phyloP scores from a whole-genome alignment of 1,140 invertebrate species.

The Cotesia typhae region DNA sequence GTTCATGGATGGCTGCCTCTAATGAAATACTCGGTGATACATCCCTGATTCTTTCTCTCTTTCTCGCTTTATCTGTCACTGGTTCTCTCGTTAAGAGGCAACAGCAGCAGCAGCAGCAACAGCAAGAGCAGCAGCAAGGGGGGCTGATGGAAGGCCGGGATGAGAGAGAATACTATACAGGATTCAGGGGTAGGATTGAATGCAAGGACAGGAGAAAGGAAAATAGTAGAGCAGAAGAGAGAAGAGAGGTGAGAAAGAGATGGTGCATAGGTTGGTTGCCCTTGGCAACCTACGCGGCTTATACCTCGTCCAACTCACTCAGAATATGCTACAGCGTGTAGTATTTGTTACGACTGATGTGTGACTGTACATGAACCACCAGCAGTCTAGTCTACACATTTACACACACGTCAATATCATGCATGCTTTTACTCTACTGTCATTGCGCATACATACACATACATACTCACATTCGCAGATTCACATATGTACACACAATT shows the following conservation, averaged over 20 bases:
- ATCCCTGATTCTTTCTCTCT: slow-evolving; percentile 38
- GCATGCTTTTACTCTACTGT: not conserved
- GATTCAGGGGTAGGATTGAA: slow-evolving; percentile 36
- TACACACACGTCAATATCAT: not conserved
- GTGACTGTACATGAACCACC: slow-evolving; percentile 6
- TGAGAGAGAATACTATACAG: slow-evolving; percentile 8
- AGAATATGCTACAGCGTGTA: slow-evolving; percentile 31
- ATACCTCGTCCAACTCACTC: slow-evolving; percentile 37
- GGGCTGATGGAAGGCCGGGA: slow-evolving; percentile 26
- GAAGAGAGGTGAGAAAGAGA: slow-evolving; percentile 41
- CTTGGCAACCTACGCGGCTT: slow-evolving; percentile 57
- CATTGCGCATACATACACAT: no score
- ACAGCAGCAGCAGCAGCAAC: slow-evolving; percentile 4
- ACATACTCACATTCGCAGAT: not conserved
- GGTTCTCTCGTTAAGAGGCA: slow-evolving; percentile 15
- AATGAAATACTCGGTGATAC: slow-evolving; percentile 46
- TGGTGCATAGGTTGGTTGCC: slow-evolving; percentile 54
- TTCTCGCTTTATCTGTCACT: no score
- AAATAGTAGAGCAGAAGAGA: slow-evolving; percentile 32
- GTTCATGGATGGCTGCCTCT: slow-evolving; percentile 41
- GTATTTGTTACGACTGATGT: slow-evolving; percentile 25
- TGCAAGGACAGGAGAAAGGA: slow-evolving; percentile 36
- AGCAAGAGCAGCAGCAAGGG: slow-evolving; percentile 25
- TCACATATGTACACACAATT: slow-evolving; percentile 24
- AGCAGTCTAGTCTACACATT: not conserved